Base-by-base conservation (phyloP, 2,888 invertebrate species). In the Euproctis similis region DNA sequence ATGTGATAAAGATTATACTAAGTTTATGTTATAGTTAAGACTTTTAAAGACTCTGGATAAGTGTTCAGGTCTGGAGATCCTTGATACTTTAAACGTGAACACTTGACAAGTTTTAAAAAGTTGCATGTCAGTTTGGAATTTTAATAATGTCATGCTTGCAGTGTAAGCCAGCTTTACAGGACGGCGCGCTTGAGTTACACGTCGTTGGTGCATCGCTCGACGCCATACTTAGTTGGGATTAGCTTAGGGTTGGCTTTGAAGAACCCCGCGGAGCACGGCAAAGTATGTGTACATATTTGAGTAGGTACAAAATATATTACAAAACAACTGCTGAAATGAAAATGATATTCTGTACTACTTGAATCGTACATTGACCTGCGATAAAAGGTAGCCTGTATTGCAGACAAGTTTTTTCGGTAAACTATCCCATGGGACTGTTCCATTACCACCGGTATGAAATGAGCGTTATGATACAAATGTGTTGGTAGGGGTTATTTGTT, bases 161-260 rank as follows among this genome's bases (percentile, higher is more conserved):
- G 91, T 46, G 75, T 89, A 24, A 89, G 88, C 57, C 90, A 91
- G 59, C 85, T 91, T 34, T 90, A 90, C 48, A 84, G 89, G 36
- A 90, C 90, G 12, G 90, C 90, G 7, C 88, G 89, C 38, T 61
- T 90, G 39, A 87, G 88, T 33, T 90, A 90, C 53, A 76, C 82
- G 5, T 85, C 89, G 9, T 76, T 88, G 1, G 58, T 89, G 2
- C 89, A 90, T 38, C 87, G 91, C 26, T 88, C 88, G 2, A 89
- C 90, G 1, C 86, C 90, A 0, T 91, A 90, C 57, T 60, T 90
- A 10, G 72, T 89, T 25, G 91, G 91, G 2, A 67, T 91, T 2
- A 87, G 86, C 2, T 75, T 90, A 24, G 91, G 90, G 4, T 67
- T 89, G 14, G 60, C 87, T 24, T 68, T 84, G 46, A 86, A 71